These are phyloP conservation scores for Zaprionus inermis DNA, from an alignment of 1,140 invertebrate species.

Conservation along the genomic window DNA sequence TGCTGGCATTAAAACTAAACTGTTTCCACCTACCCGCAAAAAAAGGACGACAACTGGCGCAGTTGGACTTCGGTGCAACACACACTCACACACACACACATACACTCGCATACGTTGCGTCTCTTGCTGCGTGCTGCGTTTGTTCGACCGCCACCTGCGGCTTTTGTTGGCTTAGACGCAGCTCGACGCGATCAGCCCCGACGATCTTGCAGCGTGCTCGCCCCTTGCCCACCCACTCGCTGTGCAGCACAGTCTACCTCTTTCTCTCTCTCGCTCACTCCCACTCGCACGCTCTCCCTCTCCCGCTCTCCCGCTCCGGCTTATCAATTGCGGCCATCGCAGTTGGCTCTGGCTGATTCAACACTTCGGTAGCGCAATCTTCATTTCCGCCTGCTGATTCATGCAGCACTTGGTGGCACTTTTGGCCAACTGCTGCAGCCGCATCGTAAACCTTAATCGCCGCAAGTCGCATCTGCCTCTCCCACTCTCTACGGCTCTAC, in stretches of 20 bases:
- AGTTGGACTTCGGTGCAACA: slow-evolving; percentile 61
- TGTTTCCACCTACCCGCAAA: slow-evolving; percentile 74
- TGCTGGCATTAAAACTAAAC: slow-evolving; percentile 77
- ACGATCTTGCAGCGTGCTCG: not conserved
- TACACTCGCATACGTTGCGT: slow-evolving; percentile 28
- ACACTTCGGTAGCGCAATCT: slow-evolving; percentile 62
- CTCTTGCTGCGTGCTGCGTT: slow-evolving; percentile 63
- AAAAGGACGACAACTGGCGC: slow-evolving; percentile 64
- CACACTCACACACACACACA: slow-evolving; percentile 14
- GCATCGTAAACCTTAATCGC: slow-evolving; percentile 22
- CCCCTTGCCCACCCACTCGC: slow-evolving; percentile 21
- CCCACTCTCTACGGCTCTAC: not conserved
- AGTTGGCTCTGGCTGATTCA: slow-evolving; percentile 59
- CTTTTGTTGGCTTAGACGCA: slow-evolving; percentile 67
- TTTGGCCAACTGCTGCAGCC: slow-evolving; percentile 36
- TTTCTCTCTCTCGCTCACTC: not conserved
- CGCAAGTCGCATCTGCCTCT: not conserved
- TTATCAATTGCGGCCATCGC: slow-evolving; percentile 58
- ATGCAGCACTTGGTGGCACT: slow-evolving; percentile 46
- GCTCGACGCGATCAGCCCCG: slow-evolving; percentile 25
- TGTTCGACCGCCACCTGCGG: slow-evolving; percentile 65
- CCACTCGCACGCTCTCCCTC: no score
- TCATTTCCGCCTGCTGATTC: slow-evolving; percentile 67
- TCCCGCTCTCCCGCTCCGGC: slow-evolving; percentile 12
- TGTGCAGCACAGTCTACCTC: not conserved